Percentiles rank a stretch among this genome's conserved stretches.
Conservation (phyloP, 1,140 invertebrate genomes). For the Diabrotica undecimpunctata region DNA sequence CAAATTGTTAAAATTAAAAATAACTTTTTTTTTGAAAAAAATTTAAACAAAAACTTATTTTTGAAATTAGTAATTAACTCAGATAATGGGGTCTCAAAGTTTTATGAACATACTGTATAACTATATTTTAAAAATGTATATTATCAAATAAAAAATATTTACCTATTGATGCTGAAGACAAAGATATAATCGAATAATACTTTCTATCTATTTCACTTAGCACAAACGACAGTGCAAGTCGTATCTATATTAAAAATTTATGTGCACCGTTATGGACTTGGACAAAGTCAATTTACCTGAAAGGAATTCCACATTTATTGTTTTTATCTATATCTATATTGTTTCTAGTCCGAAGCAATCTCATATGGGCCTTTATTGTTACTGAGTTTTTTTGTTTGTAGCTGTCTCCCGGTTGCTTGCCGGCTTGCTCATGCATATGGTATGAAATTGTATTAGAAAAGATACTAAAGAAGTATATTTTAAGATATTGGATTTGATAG, state of each 20-base stretch:
- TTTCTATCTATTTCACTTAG: background rate
- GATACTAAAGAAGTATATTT: background rate
- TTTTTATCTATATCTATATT: conserved; percentile 10
- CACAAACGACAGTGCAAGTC: background rate
- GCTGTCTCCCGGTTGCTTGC: background rate
- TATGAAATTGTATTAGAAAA: background rate
- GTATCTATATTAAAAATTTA: conserved; percentile 11
- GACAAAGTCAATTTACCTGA: conserved; percentile 14
- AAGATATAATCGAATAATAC: background rate
- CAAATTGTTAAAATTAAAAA: no score
- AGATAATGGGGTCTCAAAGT: no score
- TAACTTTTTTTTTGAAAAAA: no score
- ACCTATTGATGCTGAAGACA: no score
- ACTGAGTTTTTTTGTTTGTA: background rate
- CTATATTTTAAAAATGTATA: no score
- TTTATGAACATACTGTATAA: no score
- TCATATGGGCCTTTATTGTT: conserved; percentile 10
- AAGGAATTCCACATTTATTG: conserved; percentile 6
- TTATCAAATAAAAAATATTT: no score
- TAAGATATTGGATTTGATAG: no score
- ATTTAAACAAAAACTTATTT: no score
- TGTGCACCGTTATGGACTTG: conserved; percentile 6
- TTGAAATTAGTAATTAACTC: no score
- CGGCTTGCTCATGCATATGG: background rate
- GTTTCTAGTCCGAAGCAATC: conserved; percentile 13